Evolutionary conservation across 2,113 vertebrate genomes (phyloP).

Genomic region (Clarias macrocephalus): DNA sequence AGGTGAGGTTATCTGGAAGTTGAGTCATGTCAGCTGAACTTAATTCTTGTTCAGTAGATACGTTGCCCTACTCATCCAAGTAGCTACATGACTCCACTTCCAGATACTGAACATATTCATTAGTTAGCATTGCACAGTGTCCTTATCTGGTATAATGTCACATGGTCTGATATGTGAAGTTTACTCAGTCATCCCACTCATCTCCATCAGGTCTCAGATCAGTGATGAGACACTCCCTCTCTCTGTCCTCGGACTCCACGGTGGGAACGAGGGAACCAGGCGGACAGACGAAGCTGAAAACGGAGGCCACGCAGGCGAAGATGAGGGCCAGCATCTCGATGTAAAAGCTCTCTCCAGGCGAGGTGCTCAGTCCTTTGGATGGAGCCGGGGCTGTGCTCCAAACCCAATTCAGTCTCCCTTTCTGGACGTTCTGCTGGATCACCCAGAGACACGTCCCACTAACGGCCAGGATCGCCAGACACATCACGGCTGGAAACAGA

Average conservation of each 20-base stretch:
- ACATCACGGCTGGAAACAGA: slow-evolving; percentile 45
- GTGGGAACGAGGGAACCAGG: neutral
- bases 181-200: slow-evolving; percentile 1
- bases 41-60: too few relatives aligned
- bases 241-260: slow-evolving; percentile 22
- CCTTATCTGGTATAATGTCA: neutral
- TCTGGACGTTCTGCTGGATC: slow-evolving; percentile 47
- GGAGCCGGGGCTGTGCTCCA: neutral
- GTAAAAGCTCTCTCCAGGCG: slow-evolving; percentile 60
- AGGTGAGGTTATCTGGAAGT: too few relatives aligned
- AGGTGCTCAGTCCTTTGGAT: neutral
- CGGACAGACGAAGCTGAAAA: slow-evolving; percentile 14
- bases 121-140: neutral
- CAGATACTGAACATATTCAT: neutral
- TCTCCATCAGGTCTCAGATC: neutral
- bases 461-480: slow-evolving; percentile 40
- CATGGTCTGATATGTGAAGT: neutral
- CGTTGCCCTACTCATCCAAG: too few relatives aligned
- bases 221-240: slow-evolving; percentile 33
- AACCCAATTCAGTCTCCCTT: neutral
- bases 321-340: slow-evolving; percentile 49
- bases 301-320: slow-evolving; percentile 46
- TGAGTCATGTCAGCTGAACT: too few relatives aligned
- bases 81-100: too few relatives aligned
- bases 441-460: slow-evolving; percentile 50